These are phyloP conservation scores for Gryllus bimaculatus DNA, from an alignment of 1,140 invertebrate genomes.

Conservation along the genomic window DNA sequence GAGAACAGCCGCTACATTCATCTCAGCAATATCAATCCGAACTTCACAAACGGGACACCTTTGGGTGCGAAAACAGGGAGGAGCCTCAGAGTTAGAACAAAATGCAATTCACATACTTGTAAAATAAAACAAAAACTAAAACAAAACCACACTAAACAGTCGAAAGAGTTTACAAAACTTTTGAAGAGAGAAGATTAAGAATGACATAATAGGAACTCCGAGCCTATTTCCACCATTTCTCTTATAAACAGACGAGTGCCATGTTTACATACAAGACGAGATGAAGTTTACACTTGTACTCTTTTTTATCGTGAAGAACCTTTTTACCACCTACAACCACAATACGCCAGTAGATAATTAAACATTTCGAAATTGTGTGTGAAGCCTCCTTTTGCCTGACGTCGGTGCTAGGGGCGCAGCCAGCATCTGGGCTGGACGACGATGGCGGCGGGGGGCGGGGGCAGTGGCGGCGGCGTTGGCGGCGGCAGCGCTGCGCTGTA, in stretches of 20 bases:
- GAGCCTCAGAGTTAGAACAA: background rate
- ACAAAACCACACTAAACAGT: background rate
- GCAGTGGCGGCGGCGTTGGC: background rate
- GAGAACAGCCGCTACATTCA: background rate
- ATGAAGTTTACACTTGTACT: conserved; percentile 5
- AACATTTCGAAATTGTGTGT: conserved; percentile 1
- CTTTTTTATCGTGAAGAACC: background rate
- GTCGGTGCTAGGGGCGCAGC: background rate
- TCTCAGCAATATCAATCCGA: background rate
- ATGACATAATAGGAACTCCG: background rate
- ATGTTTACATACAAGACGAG: conserved; percentile 1
- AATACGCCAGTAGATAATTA: conserved; percentile 1
- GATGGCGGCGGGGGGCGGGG: too few species aligned
- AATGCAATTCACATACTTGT: background rate
- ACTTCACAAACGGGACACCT: background rate
- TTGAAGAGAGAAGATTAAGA: conserved; percentile 5
- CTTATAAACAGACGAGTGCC: background rate
- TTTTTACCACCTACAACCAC: background rate
- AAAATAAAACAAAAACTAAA: background rate
- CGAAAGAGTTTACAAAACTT: background rate
- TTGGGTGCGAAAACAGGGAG: background rate
- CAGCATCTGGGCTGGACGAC: background rate
- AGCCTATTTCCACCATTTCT: conserved; percentile 4
- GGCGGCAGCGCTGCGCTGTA: too few species aligned
- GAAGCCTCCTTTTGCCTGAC: background rate